phyloP scores from a whole-genome alignment of 1,140 invertebrate genomes.

The Galleria mellonella region DNA sequence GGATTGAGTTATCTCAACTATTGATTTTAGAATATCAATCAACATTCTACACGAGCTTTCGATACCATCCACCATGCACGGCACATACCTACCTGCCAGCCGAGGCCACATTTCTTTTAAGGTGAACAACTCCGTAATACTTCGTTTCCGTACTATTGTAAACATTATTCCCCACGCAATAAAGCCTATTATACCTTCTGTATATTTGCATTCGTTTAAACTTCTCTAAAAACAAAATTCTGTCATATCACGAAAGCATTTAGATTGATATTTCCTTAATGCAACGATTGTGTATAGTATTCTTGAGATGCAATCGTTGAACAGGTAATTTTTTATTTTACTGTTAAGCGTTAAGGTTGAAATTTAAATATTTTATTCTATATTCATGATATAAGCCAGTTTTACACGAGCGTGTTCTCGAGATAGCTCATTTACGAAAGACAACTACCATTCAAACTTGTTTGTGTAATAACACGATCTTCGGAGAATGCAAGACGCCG shows the following conservation, averaged over 20 bases:
- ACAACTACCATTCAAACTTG: conserved; percentile 31
- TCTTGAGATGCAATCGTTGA: conserved; percentile 13
- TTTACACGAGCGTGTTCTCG: conserved; percentile 19
- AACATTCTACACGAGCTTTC: conserved; percentile 21
- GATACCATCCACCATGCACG: conserved; percentile 14
- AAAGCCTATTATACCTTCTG: conserved; percentile 10
- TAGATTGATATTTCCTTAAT: conserved; percentile 20
- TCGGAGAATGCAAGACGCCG: conserved; percentile 40
- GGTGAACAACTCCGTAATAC: conserved; percentile 36
- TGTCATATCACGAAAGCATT: conserved; percentile 12
- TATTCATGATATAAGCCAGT: conserved; percentile 22
- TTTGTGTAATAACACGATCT: conserved; percentile 39
- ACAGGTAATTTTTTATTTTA: conserved; percentile 4
- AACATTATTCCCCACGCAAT: conserved; percentile 5
- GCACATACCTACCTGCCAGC: conserved; percentile 22
- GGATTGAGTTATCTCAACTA: too few species aligned
- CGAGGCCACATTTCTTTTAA: conserved; percentile 60
- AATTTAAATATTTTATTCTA: not conserved
- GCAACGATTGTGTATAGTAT: not conserved
- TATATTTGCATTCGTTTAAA: conserved; percentile 13
- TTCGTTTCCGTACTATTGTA: conserved; percentile 3
- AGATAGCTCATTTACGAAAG: conserved; percentile 17
- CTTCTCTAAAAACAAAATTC: conserved; percentile 22
- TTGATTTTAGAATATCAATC: conserved; percentile 9
- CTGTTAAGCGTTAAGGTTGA: not conserved